These are phyloP conservation scores for Pseudoatta argentina DNA, from an alignment of 1,140 invertebrate genomes.

Conservation along the genomic window DNA sequence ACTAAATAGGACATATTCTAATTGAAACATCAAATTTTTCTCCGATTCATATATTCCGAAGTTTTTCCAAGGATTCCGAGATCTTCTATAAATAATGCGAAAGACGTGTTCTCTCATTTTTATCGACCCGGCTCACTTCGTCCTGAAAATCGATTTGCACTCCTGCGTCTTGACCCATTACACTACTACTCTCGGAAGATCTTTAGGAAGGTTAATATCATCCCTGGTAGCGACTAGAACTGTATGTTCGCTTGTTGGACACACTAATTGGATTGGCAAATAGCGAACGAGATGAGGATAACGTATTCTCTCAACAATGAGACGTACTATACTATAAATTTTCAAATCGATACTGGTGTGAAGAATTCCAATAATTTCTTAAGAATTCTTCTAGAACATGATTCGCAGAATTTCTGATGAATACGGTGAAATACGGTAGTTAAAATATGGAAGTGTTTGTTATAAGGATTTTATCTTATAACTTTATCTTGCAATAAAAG, in stretches of 20 bases:
- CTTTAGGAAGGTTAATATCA: conserved; percentile 23
- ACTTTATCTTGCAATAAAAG: neutral
- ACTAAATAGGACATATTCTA: neutral
- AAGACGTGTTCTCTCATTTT: conserved; percentile 24
- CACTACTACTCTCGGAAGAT: conserved; percentile 42
- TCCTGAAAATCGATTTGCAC: conserved; percentile 53
- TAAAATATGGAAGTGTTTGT: neutral
- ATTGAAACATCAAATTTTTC: neutral
- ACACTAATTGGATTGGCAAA: conserved; percentile 53
- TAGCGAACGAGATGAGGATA: neutral
- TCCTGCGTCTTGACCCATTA: conserved; percentile 61
- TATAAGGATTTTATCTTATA: neutral
- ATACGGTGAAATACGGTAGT: neutral
- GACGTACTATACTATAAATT: neutral
- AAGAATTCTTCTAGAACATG: too few relatives aligned
- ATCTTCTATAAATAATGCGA: conserved; percentile 45
- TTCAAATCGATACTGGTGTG: neutral
- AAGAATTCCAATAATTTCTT: neutral
- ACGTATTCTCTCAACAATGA: conserved; percentile 6
- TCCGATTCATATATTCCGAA: neutral
- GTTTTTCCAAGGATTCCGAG: neutral
- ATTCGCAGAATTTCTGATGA: neutral
- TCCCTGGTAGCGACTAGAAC: conserved; percentile 16
- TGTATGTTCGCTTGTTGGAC: neutral
- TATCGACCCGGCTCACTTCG: conserved; percentile 11